A percentile compares a stretch with the other conserved stretches of the same genome.
Evolutionary conservation across 2,113 vertebrate species (phyloP).

Genomic region (Callospermophilus lateralis): DNA sequence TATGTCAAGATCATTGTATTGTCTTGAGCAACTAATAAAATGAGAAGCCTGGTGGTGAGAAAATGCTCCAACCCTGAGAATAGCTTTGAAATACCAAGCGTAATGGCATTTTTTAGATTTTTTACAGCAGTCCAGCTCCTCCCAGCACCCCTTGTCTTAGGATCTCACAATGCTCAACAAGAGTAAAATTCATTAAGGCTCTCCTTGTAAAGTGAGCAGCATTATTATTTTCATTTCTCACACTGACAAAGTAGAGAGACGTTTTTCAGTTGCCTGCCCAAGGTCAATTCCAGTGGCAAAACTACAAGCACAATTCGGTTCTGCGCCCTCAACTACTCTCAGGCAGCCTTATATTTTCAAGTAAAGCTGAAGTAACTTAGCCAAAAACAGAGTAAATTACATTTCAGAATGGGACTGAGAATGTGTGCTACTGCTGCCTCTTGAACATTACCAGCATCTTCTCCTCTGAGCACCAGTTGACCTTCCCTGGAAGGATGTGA

Average conservation of each 20-base stretch:
- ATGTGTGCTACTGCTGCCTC: neutral
- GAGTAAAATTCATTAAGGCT: conserved; percentile 44
- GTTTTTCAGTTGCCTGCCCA: conserved; percentile 32
- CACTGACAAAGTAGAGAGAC: conserved; percentile 42
- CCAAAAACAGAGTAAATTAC: conserved; percentile 8
- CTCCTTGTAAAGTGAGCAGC: conserved; percentile 20
- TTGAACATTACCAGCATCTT: neutral
- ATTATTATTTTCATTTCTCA: conserved; percentile 67
- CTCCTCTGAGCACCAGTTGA: neutral
- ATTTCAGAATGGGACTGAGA: neutral
- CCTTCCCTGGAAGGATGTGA: neutral
- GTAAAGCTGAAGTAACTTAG: conserved; percentile 41
- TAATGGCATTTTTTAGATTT: neutral
- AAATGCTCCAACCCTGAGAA: neutral
- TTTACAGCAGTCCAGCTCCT: neutral
- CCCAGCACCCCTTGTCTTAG: neutral
- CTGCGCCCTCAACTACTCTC: neutral
- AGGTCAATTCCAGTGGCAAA: conserved; percentile 53
- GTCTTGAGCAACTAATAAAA: too few relatives aligned
- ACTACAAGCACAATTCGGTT: conserved; percentile 50
- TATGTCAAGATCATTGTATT: too few relatives aligned
- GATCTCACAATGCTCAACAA: conserved; percentile 1
- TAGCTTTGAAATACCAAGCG: conserved; percentile 16
- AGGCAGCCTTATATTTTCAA: conserved; percentile 11
- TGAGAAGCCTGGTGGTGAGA: neutral